Conservation (phyloP, 2,888 invertebrate species). For the Oscheius onirici region DNA sequence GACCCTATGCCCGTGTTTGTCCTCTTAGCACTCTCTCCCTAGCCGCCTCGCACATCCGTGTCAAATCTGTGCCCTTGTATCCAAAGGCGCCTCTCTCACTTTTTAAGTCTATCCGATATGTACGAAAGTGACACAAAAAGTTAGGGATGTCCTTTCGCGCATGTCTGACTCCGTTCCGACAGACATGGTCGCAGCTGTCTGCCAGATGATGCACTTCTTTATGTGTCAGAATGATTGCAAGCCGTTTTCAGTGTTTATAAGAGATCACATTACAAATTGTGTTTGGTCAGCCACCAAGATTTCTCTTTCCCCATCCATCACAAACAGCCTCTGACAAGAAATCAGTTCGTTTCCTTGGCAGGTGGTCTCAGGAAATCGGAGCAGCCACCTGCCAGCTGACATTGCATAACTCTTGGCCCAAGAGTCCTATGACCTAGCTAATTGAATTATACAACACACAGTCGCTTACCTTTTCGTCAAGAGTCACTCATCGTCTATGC, state of each 20-base stretch:
- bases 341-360: background rate
- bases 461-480: too few species aligned
- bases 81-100: background rate
- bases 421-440: too few species aligned
- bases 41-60: background rate
- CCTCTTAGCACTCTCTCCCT: conserved; percentile 3
- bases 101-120: background rate
- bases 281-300: background rate
- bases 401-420: too few species aligned
- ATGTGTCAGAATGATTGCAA: too few species aligned
- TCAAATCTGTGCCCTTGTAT: background rate
- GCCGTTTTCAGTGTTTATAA: too few species aligned
- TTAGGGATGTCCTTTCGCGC: background rate
- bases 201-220: background rate
- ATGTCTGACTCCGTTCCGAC: background rate
- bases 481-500: too few species aligned
- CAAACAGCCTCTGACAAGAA: background rate
- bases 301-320: background rate
- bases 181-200: background rate
- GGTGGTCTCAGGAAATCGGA: too few species aligned
- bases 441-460: too few species aligned
- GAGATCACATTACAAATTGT: too few species aligned
- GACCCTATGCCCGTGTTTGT: conserved; percentile 8
- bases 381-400: too few species aligned
- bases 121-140: background rate